Evolutionary conservation across 2,797 vertebrate species (phyloP), one percentile per base, ranked within the genome.

Genomic region (Xiphorhynchus erythropygius): DNA sequence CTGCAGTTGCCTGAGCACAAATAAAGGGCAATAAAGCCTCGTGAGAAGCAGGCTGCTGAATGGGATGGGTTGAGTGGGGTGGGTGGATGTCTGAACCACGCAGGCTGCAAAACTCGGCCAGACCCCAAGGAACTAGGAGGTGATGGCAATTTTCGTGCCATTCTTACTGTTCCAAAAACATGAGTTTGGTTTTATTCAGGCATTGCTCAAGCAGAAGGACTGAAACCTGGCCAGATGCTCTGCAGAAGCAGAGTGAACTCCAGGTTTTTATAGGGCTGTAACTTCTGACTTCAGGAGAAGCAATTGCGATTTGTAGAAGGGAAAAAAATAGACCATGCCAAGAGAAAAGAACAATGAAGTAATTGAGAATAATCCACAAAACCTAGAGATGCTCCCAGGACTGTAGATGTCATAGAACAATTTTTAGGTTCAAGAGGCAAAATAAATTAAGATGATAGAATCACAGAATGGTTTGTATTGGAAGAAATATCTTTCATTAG

Each of bases 91-190:
- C 24, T 81, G 30, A 25, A 11, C 0, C 1, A 5, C 2, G 11
- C 27, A 37, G 42, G 32, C 44, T 33, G 27, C 10, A 68, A 37
- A 83, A 11, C 52, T 46, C 37, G 15, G 3, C 22, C 63, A 42
- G 27, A 60, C 32, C 37, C 35, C 52, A 16, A 13, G 37, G 25
- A 78, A 18, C 3, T 15, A 11, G 21, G 27, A 30, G 23, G 18
- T 0, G 0, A 3, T 3, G 28, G 33, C 15, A 28, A 21, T 65
- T 65, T n/a, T 5, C 18, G 16, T 0, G 2, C 19, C 0, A 0
- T 49, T 64, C 30, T 19, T 53, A 5, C 7, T 39, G 1, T 25
- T 49, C 24, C 18, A 4, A 33, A 75, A 10, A 5, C 6, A 16
- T 8, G 17, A 41, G 10, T 28, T 24, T 0, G 0, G 5, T 84